These are phyloP conservation scores for Laticauda colubrina DNA, from an alignment of 2,113 vertebrate genomes.

Conservation along the genomic window DNA sequence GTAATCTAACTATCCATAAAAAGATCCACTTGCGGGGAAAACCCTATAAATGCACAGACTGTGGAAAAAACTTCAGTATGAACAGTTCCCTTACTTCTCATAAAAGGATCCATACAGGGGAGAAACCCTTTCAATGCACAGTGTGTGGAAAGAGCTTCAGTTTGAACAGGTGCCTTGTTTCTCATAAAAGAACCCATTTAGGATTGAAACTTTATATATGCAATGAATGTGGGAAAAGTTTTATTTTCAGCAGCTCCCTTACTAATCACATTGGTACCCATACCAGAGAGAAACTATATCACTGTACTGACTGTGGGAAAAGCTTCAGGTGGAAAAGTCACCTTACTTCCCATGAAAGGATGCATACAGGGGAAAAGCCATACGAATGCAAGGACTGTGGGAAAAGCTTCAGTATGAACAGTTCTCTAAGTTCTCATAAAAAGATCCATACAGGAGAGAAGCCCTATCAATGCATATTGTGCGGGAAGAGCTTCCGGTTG, in stretches of 20 bases:
- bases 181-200: background rate
- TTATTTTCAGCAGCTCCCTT: background rate
- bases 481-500: background rate
- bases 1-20: background rate
- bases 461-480: background rate
- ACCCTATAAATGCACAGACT: background rate
- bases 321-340: background rate
- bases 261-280: background rate
- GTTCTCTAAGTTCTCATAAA: background rate
- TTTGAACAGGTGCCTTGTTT: background rate
- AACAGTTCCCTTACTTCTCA: background rate
- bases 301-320: background rate
- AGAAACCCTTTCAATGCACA: background rate
- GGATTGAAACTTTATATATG: background rate
- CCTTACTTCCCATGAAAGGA: background rate
- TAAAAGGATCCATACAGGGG: background rate
- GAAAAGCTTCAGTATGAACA: background rate
- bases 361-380: background rate
- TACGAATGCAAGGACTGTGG: background rate
- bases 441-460: background rate
- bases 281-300: background rate
- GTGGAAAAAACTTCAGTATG: background rate
- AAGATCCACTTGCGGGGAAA: background rate
- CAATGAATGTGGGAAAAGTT: background rate
- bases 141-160: background rate